These are phyloP conservation scores for Oscheius sp. DNA, from an alignment of 2,888 invertebrate species.

Conservation along the genomic window DNA sequence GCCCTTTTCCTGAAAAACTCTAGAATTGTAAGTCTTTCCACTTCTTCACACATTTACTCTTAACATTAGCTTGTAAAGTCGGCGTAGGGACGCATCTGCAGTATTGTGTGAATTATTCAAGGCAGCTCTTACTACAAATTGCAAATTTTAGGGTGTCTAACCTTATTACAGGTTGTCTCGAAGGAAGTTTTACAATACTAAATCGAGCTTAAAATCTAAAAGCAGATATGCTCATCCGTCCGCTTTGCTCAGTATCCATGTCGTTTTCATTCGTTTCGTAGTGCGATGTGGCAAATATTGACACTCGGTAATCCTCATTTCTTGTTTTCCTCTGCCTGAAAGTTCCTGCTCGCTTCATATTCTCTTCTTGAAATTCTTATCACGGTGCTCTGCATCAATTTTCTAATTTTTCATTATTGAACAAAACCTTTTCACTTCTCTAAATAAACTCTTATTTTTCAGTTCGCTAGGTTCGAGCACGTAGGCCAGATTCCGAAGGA, in stretches of 20 bases:
- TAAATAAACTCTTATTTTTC: conserved; percentile 32
- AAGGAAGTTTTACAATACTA: too few species aligned
- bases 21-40: conserved; percentile 57
- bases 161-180: too few species aligned
- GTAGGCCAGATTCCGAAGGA: conserved; percentile 71
- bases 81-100: too few species aligned
- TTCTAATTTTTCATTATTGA: too few species aligned
- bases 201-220: too few species aligned
- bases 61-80: background rate
- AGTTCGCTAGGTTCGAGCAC: conserved; percentile 71
- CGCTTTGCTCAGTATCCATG: too few species aligned
- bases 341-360: background rate
- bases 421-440: background rate
- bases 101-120: too few species aligned
- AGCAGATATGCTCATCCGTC: background rate
- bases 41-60: background rate
- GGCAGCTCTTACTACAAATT: too few species aligned
- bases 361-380: background rate
- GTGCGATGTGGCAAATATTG: too few species aligned
- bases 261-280: too few species aligned
- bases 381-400: background rate
- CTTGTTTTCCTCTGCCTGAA: background rate
- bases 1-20: conserved; percentile 69
- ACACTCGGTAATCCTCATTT: too few species aligned
- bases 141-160: too few species aligned